Base-by-base conservation (phyloP, 2,888 invertebrate species). In the Rotaria sp. region DNA sequence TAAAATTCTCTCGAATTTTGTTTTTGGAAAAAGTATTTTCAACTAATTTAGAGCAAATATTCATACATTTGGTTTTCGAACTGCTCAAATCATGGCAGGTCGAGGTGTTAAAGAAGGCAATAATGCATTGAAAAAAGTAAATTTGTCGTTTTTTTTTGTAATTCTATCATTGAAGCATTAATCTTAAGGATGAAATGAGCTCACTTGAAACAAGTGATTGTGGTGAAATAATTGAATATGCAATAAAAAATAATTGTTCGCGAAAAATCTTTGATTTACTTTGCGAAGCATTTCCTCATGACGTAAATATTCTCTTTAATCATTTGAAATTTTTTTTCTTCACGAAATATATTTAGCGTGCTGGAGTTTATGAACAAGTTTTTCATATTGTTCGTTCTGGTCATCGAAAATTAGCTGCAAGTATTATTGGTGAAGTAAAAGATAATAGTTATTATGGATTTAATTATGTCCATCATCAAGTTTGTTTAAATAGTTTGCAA, bases 91-190 rank as follows among this genome's bases (percentile, higher is more conserved):
- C 13, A 85, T 80, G 10, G 86, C 85, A 45, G 50, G 45, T 8
- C 89, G 92, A 84, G 92, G 92, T 26, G 91, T 91, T 52, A 90
- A 90, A 88, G 92, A 93, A 89, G 93, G 92, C 84, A 92, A 92
- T 88, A 91, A 92, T 88, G 92, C 92, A 1, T 90, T 93, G 85
- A 89, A 91, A 41, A 91, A 91, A 89, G 91, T 91, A 88, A 84
- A 50, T 45, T 80, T 1, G 24, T 21, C 24, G 2, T 5, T 21
- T 41, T 24, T 45, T 45, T 13, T 80, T 3, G 4, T 24, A 10
- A 45, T 45, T 45, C 26, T 45, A 1, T n/a, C 13, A 2, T 45
- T 45, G 15, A 45, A 45, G 8, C 10, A 45, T 45, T 3, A 8
- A 35, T 45, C 26, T 80, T 45, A 8, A 80, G 80, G 80, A 80